Percentiles rank a stretch among this genome's conserved stretches.
These are phyloP conservation scores for Proterorhinus semilunaris DNA, from an alignment of 2,113 vertebrate genomes.

Conservation along the genomic window DNA sequence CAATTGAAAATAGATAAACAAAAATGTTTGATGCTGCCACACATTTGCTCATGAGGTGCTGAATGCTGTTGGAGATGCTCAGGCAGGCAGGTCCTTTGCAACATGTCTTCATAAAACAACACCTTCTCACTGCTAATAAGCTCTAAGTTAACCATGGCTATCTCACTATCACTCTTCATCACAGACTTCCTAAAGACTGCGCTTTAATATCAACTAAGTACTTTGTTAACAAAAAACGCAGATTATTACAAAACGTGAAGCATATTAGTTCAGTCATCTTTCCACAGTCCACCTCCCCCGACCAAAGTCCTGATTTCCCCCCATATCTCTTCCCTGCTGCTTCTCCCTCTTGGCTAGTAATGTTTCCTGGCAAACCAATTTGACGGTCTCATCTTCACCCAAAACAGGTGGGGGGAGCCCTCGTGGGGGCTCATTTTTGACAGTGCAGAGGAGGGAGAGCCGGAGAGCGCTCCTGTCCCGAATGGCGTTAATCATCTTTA, in stretches of 20 bases:
- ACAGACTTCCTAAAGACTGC: slow-evolving; percentile 61
- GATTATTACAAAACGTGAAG: too few relatives aligned
- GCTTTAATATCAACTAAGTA: slow-evolving; percentile 21
- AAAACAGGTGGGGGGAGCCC: slow-evolving; percentile 83
- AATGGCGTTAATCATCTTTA: slow-evolving; percentile 96
- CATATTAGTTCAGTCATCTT: slow-evolving; percentile 55
- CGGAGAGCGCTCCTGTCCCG: slow-evolving; percentile 83
- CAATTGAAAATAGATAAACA: background rate
- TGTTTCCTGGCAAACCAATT: slow-evolving; percentile 96
- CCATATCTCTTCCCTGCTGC: slow-evolving; percentile 59
- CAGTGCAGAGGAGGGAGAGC: slow-evolving; percentile 89
- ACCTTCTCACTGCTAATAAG: slow-evolving; percentile 82
- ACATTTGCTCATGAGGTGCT: slow-evolving; percentile 29
- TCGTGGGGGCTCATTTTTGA: slow-evolving; percentile 88
- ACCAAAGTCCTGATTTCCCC: slow-evolving; percentile 41
- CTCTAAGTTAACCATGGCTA: slow-evolving; percentile 73
- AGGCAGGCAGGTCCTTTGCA: slow-evolving; percentile 71
- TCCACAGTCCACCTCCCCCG: slow-evolving; percentile 58
- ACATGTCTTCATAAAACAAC: slow-evolving; percentile 69
- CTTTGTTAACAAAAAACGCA: slow-evolving; percentile 27
- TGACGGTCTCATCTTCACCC: slow-evolving; percentile 93
- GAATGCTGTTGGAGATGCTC: slow-evolving; percentile 74
- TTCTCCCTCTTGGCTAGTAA: slow-evolving; percentile 87
- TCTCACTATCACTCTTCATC: slow-evolving; percentile 42
- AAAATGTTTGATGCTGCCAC: slow-evolving; percentile 14